Base-by-base conservation (phyloP, 2,797 vertebrate species). In the Australoheros facetus region DNA sequence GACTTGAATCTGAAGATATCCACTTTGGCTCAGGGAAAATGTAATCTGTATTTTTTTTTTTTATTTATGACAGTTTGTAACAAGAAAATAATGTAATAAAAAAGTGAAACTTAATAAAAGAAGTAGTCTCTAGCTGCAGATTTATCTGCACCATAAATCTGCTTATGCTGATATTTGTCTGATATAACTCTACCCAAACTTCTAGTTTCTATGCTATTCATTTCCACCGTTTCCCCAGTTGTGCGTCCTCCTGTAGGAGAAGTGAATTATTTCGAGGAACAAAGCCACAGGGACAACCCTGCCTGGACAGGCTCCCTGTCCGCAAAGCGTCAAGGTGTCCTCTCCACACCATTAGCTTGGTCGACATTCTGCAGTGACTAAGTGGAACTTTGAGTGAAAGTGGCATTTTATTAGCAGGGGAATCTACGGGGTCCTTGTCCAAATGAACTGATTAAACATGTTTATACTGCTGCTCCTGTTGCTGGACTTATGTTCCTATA, bases 251-350 rank as follows among this genome's bases (percentile, higher is more conserved):
- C 58, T 71, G 12, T 45, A 53, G 60, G 74, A 77, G 23, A 73
- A 58, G 34, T 21, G 34, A 73, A 77, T 72, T 28, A 71, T 48
- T 64, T 56, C 3, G 62, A 80, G 60, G 69, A 59, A 59, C 5
- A 7, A 74, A 80, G 70, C 71, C 73, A 79, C 57, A 77, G 82
- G 62, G 85, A 85, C 79, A 62, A 55, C 54, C 74, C 56, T 37
- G 78, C 71, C 56, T 73, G 83, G 81, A 89, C 73, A 56, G 45
- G 4, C 70, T 80, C 77, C 58, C 82, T 84, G 88, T 88, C 81
- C 28, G n/a, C 89, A 82, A 69, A 74, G 79, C 87, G 75, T 78
- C 85, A 92, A 93, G 93, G 92, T 94, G 91, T 92, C 92, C 91
- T 91, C 91, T 88, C 77, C 81, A 90, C 87, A 77, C 81, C 89